Evolutionary conservation across 2,888 invertebrate genomes (phyloP), one percentile per base, ranked within the genome.

Genomic region (Xylota sylvarum): DNA sequence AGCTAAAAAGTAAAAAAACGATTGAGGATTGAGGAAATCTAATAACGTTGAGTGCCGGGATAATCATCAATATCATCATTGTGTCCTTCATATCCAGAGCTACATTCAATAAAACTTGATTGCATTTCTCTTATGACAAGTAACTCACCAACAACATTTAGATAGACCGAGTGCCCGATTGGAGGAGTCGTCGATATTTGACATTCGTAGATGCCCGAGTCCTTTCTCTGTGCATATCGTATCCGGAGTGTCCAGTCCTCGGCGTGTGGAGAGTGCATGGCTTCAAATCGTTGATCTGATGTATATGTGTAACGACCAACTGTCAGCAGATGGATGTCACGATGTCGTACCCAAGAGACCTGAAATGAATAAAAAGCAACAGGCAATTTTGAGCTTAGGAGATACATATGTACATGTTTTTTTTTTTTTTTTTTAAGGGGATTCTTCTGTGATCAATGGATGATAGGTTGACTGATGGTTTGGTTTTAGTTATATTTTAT

Each of bases 101-200:
- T 5, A 43, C 27, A 55, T 56, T 60, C 67, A 65, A 58, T 58
- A 65, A 62, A 69, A 35, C 12, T 46, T 70, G 40, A 72, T 76
- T 76, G 58, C 48, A 76, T 72, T 79, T 56, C 32, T n/a, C 9
- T 32, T 67, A 23, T 64, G 9, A 37, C n/a, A 64, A 43, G 32
- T 19, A 52, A 94, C 96, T 96, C 91, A 97, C 97, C 97, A 87
- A 97, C 96, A 90, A 97, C 96, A 89, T 95, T 96, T 86, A 97
- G 94, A 91, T 95, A 95, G 76, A 97, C 95, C 27, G 96, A 95
- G 92, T 97, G 96, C 50, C 97, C 97, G 64, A 97, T 95, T 79
- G 97, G 97, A 65, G 97, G 97, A 87, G 97, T 97, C 67, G 97
- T 97, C 89, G 97, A 97, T 92, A 97, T 97, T 94, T 97, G 97